Base-by-base conservation (phyloP, 2,888 invertebrate species). In the Bibio marci region DNA sequence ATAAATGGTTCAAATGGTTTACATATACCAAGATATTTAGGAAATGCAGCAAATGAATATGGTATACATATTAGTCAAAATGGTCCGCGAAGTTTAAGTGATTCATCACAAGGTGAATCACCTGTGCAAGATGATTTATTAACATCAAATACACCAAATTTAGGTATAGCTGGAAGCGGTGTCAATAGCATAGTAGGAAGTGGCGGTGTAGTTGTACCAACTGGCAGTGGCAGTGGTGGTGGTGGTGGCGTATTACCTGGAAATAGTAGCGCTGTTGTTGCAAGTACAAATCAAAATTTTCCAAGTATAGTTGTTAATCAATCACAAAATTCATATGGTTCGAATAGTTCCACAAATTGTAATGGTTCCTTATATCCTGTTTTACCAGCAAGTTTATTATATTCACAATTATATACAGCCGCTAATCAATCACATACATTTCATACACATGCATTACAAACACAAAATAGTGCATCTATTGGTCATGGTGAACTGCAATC, bases 331-430 rank as follows among this genome's bases (percentile, higher is more conserved):
- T 50, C 62, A 10, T 66, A 71, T 30, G 73, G 74, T 49, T 13
- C 32, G 18, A 43, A 18, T 50, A 45, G 52, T 1, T 51, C 53
- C 1, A 55, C 55, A 47, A 77, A 74, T 49, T 79, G 76, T 52
- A 79, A 79, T 57, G 77, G 78, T 47, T 78, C 79, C 0, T 56
- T 79, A 1, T 80, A 80, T 51, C 81, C 80, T 1, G 85, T 85
- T 4, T 62, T 86, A 27, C 86, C 86, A 2, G 79, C 79, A 2
- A 85, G 85, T 50, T 63, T 86, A 45, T 64, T 87, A 3, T 87
- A 86, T 60, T 85, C 85, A 7, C 86, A 86, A 54, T 59, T 85
- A 15, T 85, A 85, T 50, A 80, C 82, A 4, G 80, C 80, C 1
- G 80, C 80, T 31, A 80, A 79, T 52, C 79, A 79, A 53, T 70